Evolutionary conservation across 2,113 vertebrate genomes (phyloP), one percentile per base, ranked within the genome.

Genomic region (Sceloporus undulatus): DNA sequence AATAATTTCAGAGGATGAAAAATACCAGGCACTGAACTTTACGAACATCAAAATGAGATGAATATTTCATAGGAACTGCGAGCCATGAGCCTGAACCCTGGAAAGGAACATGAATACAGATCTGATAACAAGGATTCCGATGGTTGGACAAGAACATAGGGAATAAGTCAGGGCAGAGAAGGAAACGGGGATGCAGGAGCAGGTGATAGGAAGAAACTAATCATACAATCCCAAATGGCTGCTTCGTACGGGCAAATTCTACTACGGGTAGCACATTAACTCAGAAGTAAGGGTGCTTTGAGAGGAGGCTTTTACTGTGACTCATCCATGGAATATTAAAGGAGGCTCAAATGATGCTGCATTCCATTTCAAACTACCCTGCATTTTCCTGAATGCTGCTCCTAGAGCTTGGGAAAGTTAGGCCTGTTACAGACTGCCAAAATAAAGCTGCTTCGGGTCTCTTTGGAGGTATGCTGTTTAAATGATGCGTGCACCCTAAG

Each of bases 111-210:
- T 3, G 52, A 74, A 42, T 1, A 52, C 56, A 10, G 40, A 85
- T 2, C 18, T 11, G 10, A 76, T 13, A 19, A 74, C 0, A 1
- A 76, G 85, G 87, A 74, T 42, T 19, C n/a, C 1, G 29, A 65
- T 18, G 38, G 79, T 62, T 90, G 91, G 29, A 81, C 86, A 90
- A 87, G 84, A 79, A 66, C 0, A 18, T 14, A 11, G 56, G 86
- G 73, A 77, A 83, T 0, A 76, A 83, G 75, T 34, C 0, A 84
- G 27, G 66, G 84, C 6, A 86, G 77, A 88, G 87, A 21, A 29
- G 78, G 80, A 73, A 84, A 23, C 14, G 65, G 76, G 86, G 91
- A 8, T 0, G 23, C 68, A 68, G 48, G 0, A 11, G 56, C 1
- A 75, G 78, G 70, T 25, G 13, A 66, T 1, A 0, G 23, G 0